Evolutionary conservation across 2,113 vertebrate genomes (phyloP).

Genomic region (Notothenia coriiceps): DNA sequence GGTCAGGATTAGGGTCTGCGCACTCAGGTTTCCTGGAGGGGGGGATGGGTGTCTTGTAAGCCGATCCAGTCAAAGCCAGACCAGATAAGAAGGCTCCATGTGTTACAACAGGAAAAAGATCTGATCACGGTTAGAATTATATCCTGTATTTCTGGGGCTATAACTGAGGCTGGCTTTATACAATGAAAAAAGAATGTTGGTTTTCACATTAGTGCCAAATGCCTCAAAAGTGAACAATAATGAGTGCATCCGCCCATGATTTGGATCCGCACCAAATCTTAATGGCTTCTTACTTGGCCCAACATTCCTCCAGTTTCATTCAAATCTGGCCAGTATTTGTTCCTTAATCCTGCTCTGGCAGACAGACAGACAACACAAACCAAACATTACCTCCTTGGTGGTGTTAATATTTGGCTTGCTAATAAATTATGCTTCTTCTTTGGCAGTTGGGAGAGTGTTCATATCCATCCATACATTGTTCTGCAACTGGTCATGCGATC

Average conservation of each 20-base stretch:
- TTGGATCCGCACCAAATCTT: too few relatives aligned
- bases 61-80: conserved; percentile 5
- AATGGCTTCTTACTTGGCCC: too few relatives aligned
- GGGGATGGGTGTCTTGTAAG: conserved; percentile 1
- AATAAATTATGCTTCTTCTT: too few relatives aligned
- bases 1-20: conserved; percentile 41
- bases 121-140: background rate
- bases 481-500: background rate
- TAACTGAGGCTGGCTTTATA: background rate
- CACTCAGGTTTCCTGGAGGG: conserved; percentile 24
- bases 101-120: background rate
- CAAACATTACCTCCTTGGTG: too few relatives aligned
- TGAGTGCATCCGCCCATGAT: too few relatives aligned
- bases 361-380: too few relatives aligned
- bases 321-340: too few relatives aligned
- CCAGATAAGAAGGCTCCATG: background rate
- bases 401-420: background rate
- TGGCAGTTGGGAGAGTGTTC: background rate
- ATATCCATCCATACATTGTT: background rate
- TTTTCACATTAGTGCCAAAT: background rate
- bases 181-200: background rate
- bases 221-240: background rate
- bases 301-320: too few relatives aligned
- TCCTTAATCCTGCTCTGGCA: too few relatives aligned
- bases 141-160: background rate